A percentile compares a stretch with the other conserved stretches of the same genome.
These are phyloP conservation scores for Junonia oenone DNA, from an alignment of 2,888 invertebrate species.

Conservation along the genomic window DNA sequence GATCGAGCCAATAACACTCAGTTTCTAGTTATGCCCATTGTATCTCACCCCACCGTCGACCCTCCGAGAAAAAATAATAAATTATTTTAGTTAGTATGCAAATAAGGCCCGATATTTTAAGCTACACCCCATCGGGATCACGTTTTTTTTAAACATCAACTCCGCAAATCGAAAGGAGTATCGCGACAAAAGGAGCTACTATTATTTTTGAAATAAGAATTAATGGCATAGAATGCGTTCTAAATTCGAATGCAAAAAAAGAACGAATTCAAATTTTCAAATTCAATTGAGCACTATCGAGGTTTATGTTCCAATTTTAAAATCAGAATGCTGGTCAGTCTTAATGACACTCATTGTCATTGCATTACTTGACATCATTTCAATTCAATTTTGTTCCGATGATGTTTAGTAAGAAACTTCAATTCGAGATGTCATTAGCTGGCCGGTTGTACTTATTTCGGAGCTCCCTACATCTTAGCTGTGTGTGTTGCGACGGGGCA, in stretches of 20 bases:
- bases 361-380: too few relatives aligned
- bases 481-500: conserved; percentile 55
- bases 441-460: too few relatives aligned
- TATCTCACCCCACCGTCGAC: conserved; percentile 66
- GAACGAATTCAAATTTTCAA: too few relatives aligned
- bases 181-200: conserved; percentile 16
- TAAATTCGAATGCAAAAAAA: conserved; percentile 28
- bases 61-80: conserved; percentile 78
- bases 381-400: too few relatives aligned
- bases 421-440: too few relatives aligned
- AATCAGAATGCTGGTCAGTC: too few relatives aligned
- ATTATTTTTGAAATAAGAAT: conserved; percentile 14
- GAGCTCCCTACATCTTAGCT: too few relatives aligned
- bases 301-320: too few relatives aligned
- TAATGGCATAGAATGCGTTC: conserved; percentile 15
- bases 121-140: conserved; percentile 71
- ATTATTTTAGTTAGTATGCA: conserved; percentile 81
- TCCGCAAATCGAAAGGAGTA: conserved; percentile 26
- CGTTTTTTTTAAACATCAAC: conserved; percentile 58
- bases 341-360: too few relatives aligned
- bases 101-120: conserved; percentile 77
- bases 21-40: conserved; percentile 72
- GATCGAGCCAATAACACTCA: conserved; percentile 74
- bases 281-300: too few relatives aligned
- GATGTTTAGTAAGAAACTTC: too few relatives aligned